These are phyloP conservation scores for Eupithecia centaureata DNA, from an alignment of 2,888 invertebrate species.

Conservation along the genomic window DNA sequence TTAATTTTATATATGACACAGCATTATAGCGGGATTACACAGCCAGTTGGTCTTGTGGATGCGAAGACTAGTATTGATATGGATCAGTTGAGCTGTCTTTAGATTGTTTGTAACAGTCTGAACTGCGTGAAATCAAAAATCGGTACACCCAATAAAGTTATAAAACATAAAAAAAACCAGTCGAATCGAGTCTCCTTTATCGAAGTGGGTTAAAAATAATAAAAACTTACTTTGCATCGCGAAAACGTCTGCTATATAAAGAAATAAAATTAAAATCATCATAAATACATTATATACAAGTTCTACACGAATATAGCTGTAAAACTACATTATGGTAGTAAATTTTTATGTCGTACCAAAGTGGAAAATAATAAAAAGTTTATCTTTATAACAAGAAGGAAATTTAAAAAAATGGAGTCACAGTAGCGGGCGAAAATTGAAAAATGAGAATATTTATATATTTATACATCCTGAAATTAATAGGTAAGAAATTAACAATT, in stretches of 20 bases:
- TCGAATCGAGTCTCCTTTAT: no score
- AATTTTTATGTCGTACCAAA: background rate
- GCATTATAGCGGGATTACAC: no score
- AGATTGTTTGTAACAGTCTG: no score
- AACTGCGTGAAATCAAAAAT: no score
- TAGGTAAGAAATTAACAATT: background rate
- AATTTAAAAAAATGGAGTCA: background rate
- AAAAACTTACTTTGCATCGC: conserved; percentile 7
- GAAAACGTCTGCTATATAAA: background rate
- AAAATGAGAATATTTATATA: conserved; percentile 5
- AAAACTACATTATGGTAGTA: background rate
- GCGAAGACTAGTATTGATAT: no score
- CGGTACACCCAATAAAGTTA: no score
- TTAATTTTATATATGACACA: no score
- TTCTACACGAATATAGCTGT: background rate
- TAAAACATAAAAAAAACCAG: no score
- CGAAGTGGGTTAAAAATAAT: no score
- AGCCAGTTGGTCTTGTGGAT: no score
- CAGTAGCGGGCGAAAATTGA: background rate
- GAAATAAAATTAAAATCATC: conserved; percentile 9
- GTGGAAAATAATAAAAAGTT: background rate
- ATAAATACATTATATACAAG: conserved; percentile 7
- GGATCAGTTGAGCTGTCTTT: no score
- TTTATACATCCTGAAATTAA: conserved; percentile 12
- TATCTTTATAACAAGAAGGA: background rate